phyloP scores from a whole-genome alignment of 2,113 vertebrate species.

The Corythaeola cristata region DNA sequence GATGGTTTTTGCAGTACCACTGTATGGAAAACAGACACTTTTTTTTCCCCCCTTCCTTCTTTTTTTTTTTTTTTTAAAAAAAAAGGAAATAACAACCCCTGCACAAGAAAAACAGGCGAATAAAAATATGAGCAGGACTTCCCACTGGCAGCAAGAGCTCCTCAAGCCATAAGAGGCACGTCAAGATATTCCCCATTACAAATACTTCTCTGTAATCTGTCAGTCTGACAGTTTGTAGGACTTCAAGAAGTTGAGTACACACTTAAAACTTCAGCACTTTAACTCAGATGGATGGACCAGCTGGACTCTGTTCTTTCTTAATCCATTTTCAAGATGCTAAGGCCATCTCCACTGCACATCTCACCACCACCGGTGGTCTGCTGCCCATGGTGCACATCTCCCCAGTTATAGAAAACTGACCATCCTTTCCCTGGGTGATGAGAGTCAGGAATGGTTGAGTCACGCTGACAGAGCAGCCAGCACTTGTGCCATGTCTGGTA shows the following conservation, averaged over 20 bases:
- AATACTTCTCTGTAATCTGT: not conserved
- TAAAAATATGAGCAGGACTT: not conserved
- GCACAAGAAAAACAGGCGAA: conserved; percentile 4
- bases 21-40: not conserved
- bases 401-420: not conserved
- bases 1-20: not conserved
- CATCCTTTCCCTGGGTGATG: not conserved
- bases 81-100: not conserved
- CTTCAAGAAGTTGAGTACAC: not conserved
- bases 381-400: not conserved
- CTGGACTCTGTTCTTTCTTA: not conserved
- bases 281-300: not conserved
- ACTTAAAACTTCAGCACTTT: not conserved
- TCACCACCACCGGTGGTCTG: not conserved
- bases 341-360: not conserved
- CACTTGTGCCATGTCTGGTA: not conserved
- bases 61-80: not conserved
- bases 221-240: not conserved
- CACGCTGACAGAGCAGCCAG: not conserved
- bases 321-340: not conserved
- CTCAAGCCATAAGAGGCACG: not conserved
- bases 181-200: not conserved
- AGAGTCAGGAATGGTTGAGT: not conserved
- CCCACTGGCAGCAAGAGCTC: not conserved
- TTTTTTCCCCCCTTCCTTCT: not conserved